phyloP scores from a whole-genome alignment of 2,797 vertebrate species.

The Siniperca obscura region DNA sequence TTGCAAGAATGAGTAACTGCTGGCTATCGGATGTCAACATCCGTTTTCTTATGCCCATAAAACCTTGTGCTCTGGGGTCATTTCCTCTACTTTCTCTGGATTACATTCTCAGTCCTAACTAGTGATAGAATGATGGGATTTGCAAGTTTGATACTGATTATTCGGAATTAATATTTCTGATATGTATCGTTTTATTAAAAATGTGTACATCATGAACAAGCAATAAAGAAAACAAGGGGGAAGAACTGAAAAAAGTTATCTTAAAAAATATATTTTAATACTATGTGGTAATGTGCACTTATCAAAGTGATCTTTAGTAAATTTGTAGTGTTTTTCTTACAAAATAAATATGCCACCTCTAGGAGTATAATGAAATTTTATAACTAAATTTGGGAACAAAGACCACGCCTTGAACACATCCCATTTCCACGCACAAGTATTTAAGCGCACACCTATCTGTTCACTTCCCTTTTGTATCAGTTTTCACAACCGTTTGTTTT shows the following conservation, averaged over 20 bases:
- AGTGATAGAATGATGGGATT: neutral
- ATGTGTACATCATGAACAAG: neutral
- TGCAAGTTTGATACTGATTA: neutral
- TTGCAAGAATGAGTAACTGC: conserved; percentile 10
- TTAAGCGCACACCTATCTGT: too few relatives aligned
- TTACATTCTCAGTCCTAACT: neutral
- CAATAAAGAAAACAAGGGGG: neutral
- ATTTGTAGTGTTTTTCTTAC: neutral
- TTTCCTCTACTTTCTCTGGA: conserved; percentile 11
- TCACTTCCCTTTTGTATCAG: too few relatives aligned
- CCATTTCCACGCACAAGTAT: too few relatives aligned
- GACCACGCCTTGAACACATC: too few relatives aligned
- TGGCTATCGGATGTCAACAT: conserved; percentile 26
- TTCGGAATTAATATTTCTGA: neutral
- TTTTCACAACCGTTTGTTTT: too few relatives aligned
- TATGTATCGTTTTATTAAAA: neutral
- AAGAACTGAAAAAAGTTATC: neutral
- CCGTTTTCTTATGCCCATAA: neutral
- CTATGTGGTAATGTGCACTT: neutral
- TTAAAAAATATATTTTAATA: too few relatives aligned
- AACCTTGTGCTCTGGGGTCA: neutral
- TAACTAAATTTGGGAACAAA: too few relatives aligned
- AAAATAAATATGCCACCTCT: too few relatives aligned
- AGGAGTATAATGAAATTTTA: too few relatives aligned
- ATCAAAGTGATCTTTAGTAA: neutral